Conservation (phyloP, 2,888 invertebrate genomes). For the Falcaria lacertinaria region DNA sequence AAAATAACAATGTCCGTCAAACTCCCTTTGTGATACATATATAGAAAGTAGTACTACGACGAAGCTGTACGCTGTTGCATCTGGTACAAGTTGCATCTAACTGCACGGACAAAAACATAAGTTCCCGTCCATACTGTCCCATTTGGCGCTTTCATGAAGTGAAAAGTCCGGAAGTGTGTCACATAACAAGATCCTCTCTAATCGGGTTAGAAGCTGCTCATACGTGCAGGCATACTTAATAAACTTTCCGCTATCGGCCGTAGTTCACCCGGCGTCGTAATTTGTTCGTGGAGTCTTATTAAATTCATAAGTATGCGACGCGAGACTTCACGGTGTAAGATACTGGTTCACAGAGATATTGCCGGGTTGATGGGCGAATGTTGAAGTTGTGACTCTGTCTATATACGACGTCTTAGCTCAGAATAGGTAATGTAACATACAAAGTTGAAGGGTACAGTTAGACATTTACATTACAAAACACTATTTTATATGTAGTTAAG, state of each 20-base stretch:
- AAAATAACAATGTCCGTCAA: too few relatives aligned
- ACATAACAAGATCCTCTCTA: slow-evolving; percentile 22
- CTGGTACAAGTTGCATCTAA: background rate
- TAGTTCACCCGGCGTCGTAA: slow-evolving; percentile 47
- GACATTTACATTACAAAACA: too few relatives aligned
- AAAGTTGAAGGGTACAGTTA: too few relatives aligned
- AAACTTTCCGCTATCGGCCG: slow-evolving; percentile 34
- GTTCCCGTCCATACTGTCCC: slow-evolving; percentile 2
- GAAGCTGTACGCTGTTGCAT: too few relatives aligned
- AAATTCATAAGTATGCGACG: slow-evolving; percentile 65
- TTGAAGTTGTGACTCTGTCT: background rate
- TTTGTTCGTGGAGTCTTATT: slow-evolving; percentile 63
- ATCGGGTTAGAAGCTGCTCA: slow-evolving; percentile 30
- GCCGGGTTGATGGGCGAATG: slow-evolving; percentile 3
- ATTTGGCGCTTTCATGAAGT: slow-evolving; percentile 13
- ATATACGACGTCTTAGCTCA: too few relatives aligned
- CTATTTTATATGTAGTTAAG: too few relatives aligned
- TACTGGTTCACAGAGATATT: slow-evolving; percentile 9
- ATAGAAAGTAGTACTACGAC: too few relatives aligned
- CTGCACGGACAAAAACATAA: background rate
- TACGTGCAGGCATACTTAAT: slow-evolving; percentile 28
- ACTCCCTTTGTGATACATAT: too few relatives aligned
- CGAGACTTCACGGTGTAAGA: slow-evolving; percentile 35
- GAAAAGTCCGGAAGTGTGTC: slow-evolving; percentile 16
- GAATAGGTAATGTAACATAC: too few relatives aligned